A percentile compares a stretch with the other conserved stretches of the same genome.
These are phyloP conservation scores for Connochaetes taurinus DNA, from an alignment of 2,113 vertebrate species.

Conservation along the genomic window DNA sequence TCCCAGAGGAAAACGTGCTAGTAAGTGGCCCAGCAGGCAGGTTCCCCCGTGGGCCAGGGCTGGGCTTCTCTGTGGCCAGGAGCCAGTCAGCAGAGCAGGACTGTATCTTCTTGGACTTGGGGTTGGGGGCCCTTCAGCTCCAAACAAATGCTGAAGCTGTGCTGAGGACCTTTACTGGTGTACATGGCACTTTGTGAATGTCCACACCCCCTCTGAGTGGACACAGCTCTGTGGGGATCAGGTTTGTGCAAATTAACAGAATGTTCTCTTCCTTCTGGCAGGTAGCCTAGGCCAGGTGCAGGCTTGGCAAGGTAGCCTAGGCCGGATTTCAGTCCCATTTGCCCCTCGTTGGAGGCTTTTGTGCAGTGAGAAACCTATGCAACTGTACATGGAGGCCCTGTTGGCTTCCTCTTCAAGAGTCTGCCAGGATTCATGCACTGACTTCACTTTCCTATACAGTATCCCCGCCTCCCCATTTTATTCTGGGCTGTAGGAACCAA, in stretches of 20 bases:
- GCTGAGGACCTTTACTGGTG: accelerated
- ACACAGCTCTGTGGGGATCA: background rate
- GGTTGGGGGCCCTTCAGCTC: background rate
- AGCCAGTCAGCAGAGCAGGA: background rate
- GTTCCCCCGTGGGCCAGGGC: background rate
- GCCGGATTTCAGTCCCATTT: no score
- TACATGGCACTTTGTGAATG: accelerated
- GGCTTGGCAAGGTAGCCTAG: background rate
- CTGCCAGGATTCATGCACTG: background rate
- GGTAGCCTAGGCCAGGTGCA: background rate
- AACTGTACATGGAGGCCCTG: accelerated
- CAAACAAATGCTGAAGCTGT: background rate
- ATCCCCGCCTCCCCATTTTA: accelerated
- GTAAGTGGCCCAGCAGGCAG: background rate
- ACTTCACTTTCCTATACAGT: background rate
- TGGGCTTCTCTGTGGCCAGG: background rate
- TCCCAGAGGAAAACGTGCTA: background rate
- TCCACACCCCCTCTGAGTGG: background rate
- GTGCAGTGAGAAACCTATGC: background rate
- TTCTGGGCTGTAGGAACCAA: background rate
- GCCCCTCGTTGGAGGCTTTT: background rate
- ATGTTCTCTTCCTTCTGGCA: background rate
- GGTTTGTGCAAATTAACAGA: background rate
- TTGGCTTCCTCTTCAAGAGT: background rate
- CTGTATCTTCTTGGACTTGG: background rate